phyloP scores from a whole-genome alignment of 1,140 invertebrate species.

The Ridgeia piscesae region DNA sequence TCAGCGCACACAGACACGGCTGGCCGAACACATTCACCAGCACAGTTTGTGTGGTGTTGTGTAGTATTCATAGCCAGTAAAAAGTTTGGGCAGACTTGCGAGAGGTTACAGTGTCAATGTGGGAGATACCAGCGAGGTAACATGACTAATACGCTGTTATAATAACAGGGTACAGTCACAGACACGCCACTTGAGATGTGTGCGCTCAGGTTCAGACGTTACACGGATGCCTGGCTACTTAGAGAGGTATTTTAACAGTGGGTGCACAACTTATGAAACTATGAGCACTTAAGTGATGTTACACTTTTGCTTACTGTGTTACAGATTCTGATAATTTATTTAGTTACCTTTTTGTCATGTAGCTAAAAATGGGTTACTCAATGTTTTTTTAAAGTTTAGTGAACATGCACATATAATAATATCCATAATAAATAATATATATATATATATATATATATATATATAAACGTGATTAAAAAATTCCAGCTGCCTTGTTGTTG shows the following conservation, averaged over 20 bases:
- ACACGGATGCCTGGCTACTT: background rate
- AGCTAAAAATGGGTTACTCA: too few species aligned
- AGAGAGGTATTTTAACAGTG: background rate
- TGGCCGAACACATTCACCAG: background rate
- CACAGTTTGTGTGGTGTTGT: background rate
- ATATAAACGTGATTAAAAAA: too few species aligned
- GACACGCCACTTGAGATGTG: background rate
- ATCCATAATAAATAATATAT: too few species aligned
- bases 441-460: too few species aligned
- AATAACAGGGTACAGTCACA: background rate
- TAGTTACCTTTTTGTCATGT: too few species aligned
- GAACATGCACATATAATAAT: too few species aligned
- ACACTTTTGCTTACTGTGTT: too few species aligned
- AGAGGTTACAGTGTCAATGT: background rate
- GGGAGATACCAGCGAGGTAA: background rate
- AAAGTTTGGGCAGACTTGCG: background rate
- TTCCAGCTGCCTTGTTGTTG: too few species aligned
- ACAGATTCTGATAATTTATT: too few species aligned
- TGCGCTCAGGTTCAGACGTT: background rate
- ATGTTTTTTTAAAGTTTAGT: too few species aligned
- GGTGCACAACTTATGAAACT: background rate
- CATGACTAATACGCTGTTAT: background rate
- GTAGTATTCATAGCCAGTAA: background rate
- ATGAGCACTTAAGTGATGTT: background rate
- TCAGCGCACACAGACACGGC: background rate